Evolutionary conservation across 2,113 vertebrate genomes (phyloP), one percentile per base, ranked within the genome.

Genomic region (Corapipo altera): DNA sequence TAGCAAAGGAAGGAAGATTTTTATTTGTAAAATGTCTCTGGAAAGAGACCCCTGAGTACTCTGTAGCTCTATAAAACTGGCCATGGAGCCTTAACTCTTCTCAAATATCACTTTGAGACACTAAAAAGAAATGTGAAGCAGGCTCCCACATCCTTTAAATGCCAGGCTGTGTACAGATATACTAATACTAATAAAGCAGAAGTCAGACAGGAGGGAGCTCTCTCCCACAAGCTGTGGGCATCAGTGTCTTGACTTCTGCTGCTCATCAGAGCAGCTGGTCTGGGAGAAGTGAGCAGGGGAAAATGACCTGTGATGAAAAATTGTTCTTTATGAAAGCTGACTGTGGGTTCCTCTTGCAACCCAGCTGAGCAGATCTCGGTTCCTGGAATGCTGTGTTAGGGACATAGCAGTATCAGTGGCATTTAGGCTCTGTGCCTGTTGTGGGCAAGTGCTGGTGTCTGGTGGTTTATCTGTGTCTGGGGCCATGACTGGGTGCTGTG

Each of bases 331-430:
- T n/a, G 37, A 32, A 66, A 81, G 46, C 57, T 43, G 61, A 13
- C 11, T 9, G 9, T 9, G 44, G 37, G 24, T 35, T 71, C 22
- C 70, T 1, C 0, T 32, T 46, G 48, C 1, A 6, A 7, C 19
- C 33, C 14, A 24, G 28, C 14, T 15, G 43, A 81, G 58, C 33
- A 58, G 58, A 8, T 41, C 49, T 79, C 61, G 19, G 2, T 1
- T 35, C 30, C 32, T 57, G 54, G 39, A 44, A 24, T 4, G 14
- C 61, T 72, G 43, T 12, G 12, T 65, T 69, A 46, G 1, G 1
- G 16, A 33, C 43, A 5, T 3, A 43, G n/a, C 59, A 41, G 28
- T 0, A 0, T 13, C 16, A 22, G 11, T 0, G 1, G 55, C 41
- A 20, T 55, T 20, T 44, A 16, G 64, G 24, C 41, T 83, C 49